These are phyloP conservation scores for Sturnira hondurensis DNA, from an alignment of 2,113 vertebrate species.

Conservation along the genomic window DNA sequence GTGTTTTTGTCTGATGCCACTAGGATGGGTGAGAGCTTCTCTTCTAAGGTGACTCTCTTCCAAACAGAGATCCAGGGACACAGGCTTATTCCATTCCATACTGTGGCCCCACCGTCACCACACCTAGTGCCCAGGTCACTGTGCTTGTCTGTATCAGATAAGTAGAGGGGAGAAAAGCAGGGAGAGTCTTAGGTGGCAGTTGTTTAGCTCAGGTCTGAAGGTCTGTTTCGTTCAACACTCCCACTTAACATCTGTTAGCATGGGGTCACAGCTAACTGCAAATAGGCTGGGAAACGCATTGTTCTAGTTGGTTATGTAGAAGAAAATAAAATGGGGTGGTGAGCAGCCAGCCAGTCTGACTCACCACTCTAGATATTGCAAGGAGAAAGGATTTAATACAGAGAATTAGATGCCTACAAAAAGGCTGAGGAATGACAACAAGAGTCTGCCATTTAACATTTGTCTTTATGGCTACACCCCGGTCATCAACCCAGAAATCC, in stretches of 20 bases:
- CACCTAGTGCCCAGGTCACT: neutral
- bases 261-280: neutral
- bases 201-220: neutral
- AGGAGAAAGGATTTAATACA: neutral
- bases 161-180: neutral
- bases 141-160: neutral
- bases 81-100: neutral
- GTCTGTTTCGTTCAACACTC: neutral
- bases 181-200: neutral
- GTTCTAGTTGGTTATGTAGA: neutral
- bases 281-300: neutral
- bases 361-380: neutral
- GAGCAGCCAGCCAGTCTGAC: neutral
- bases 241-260: neutral
- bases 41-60: neutral
- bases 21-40: neutral
- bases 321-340: neutral
- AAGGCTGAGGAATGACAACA: neutral
- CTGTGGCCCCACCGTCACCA: too few species aligned
- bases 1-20: neutral
- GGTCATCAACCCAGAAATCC: neutral
- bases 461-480: neutral
- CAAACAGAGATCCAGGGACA: neutral
- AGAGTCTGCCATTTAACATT: neutral
- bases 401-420: neutral